Base-by-base conservation (phyloP, 2,797 vertebrate genomes). In the Myotis myotis region DNA sequence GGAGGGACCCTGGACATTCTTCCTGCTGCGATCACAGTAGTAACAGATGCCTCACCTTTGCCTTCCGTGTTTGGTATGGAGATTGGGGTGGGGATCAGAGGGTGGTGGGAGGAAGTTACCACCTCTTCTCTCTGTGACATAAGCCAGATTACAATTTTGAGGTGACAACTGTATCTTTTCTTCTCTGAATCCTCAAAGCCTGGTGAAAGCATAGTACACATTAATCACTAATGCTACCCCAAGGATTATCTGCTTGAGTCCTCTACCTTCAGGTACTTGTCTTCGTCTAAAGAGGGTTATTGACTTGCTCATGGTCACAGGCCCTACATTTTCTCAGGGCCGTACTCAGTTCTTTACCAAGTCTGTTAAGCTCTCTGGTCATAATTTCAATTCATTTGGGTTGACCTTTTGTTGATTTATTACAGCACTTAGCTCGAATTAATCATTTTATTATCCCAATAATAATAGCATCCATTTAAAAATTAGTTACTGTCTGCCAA, bases 391-490 rank as follows among this genome's bases (percentile, higher is more conserved):
- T n/a, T 36, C 30, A 91, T 44, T 2, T 62, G 70, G 44, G 30
- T 76, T 88, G 87, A 57, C 15, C 36, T 89, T 71, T 74, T 28
- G 41, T n/a, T 23, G 49, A 51, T 64, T 74, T 93, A 44, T 84
- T 76, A 80, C 10, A 71, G 44, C 30, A 55, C 15, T 57, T 88
- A 81, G 13, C 3, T 28, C 36, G 30, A 80, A 51, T 71, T 19
- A 85, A 76, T 87, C 23, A 84, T 57, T 90, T 89, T 75, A 44
- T 86, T n/a, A 76, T 95, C 83, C 86, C 76, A 91, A 41, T 25
- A 78, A 66, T 12, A 62, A 68, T n/a, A 83, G 57, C 12, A 19
- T 41, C 33, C 44, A 64, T 33, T 64, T 57, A 71, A 80, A 84
- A 80, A 8, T 33, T 20, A 12, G 49, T 78, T 76, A 47, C 62